These are phyloP conservation scores for Artibeus jamaicensis DNA, from an alignment of 2,797 vertebrate genomes.

Conservation along the genomic window DNA sequence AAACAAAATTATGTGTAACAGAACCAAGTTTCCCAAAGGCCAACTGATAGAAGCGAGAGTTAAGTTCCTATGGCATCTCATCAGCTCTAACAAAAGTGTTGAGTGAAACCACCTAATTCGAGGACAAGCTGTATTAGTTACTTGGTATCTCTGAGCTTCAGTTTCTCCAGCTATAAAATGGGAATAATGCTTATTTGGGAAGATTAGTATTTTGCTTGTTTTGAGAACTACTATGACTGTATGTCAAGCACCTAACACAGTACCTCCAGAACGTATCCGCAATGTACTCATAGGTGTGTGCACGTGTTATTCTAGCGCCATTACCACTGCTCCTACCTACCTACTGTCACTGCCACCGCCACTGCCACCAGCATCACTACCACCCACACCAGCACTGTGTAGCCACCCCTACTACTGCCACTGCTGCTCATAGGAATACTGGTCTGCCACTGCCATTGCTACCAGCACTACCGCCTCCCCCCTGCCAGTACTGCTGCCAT, in stretches of 20 bases:
- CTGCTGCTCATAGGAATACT: accelerated
- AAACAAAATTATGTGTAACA: background rate
- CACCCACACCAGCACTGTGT: background rate
- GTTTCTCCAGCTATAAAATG: background rate
- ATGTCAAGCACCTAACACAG: background rate
- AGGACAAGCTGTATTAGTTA: background rate
- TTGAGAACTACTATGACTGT: background rate
- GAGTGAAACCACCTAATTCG: background rate
- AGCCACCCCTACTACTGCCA: no score
- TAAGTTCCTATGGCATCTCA: background rate
- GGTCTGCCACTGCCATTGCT: background rate
- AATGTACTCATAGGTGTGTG: background rate
- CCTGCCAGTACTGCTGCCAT: no score
- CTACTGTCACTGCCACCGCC: background rate
- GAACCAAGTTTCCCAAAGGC: background rate
- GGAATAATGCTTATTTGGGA: background rate
- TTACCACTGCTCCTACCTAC: background rate
- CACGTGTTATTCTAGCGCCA: background rate
- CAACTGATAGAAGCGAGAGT: background rate
- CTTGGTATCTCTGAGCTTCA: background rate
- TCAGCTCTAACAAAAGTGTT: background rate
- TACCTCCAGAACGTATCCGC: background rate
- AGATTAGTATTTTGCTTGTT: background rate
- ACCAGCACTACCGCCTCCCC: background rate
- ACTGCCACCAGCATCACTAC: accelerated